Base-by-base conservation (phyloP, 2,797 vertebrate species). In the Syndactyla subalaris region DNA sequence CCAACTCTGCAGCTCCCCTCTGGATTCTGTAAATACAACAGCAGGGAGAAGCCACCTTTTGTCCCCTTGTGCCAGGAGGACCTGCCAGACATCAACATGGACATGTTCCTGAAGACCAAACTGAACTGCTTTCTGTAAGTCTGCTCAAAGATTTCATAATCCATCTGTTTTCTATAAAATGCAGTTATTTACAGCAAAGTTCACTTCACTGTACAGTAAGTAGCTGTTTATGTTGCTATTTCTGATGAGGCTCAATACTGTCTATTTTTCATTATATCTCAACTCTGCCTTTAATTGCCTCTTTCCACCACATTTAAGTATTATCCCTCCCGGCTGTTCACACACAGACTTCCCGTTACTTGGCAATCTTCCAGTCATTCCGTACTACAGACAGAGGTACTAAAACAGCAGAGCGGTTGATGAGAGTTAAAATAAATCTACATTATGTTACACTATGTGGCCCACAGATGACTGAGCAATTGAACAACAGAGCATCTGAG, bases 111-210 rank as follows among this genome's bases (percentile, higher is more conserved):
- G 65, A 91, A 85, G 49, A 91, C 73, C 52, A 68, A 72, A 77
- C 49, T 83, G 71, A 72, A 74, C 43, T 85, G 71, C 72, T 63
- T 87, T 87, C 90, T 92, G 21, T 34, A 86, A 93, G 45, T 67
- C 82, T 92, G 68, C 63, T 94, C 54, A 41, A 80, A 93, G 68
- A 85, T 80, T 95, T 92, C 74, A 73, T 45, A 76, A 91, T 82
- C 93, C 85, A 89, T 95, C 93, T 96, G 96, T 92, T 95, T 89
- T 92, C 62, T 89, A 76, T 84, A 72, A 41, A 82, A 75, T 39
- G 24, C 30, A 87, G 77, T 70, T 94, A 89, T 92, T 94, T 89
- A 83, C 85, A 92, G 91, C 78, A 80, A 65, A 88, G 93, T 86
- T 94, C 68, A 87, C 46, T 83, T 85, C 39, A 38, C 52, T 59